Evolutionary conservation across 2,888 invertebrate species (phyloP), one percentile per base, ranked within the genome.

Genomic region (Ctena decussata): DNA sequence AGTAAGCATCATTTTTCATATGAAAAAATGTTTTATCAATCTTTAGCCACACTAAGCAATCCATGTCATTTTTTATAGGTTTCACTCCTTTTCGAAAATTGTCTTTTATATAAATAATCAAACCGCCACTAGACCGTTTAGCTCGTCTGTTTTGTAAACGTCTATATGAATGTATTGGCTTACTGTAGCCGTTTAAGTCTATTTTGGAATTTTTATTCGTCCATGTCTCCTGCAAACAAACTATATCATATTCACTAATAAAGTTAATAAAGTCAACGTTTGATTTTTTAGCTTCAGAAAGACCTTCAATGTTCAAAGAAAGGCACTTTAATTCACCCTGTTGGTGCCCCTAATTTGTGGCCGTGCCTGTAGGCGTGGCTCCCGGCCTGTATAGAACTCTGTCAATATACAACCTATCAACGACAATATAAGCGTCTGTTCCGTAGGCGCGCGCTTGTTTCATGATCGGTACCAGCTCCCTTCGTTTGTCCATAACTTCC

Each of bases 401-500:
- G 37, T 80, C 32, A 35, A 80, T 80, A 37, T 74, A 80, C 21
- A 80, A 39, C 27, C 71, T 74, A 27, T 76, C 82, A 1, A 70
- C 57, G 2, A 27, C 60, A 21, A 70, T 57, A 24, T 65, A 65
- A 2, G 65, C 65, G 8, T 65, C 65, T 21, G 32, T 21, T 11
- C 65, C 65, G 2, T 65, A 18, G 0, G 18, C 8, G 18, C 73
- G 73, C 8, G 73, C 73, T 32, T 73, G 5, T 39, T 73, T 73
- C 73, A 73, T 73, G 32, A 73, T 49, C 1, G 73, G 73, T 6
- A 73, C 49, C 3, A 73, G 73, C 32, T 49, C 37, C 73, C 18
- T 73, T 49, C 73, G 21, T n/a, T 21, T 46, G 1, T 44, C 32
- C 44, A 73, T 46, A 11, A 49, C 32, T 73, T 65, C 65, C 21